phyloP scores from a whole-genome alignment of 2,888 invertebrate species.

The Acronicta aceris region DNA sequence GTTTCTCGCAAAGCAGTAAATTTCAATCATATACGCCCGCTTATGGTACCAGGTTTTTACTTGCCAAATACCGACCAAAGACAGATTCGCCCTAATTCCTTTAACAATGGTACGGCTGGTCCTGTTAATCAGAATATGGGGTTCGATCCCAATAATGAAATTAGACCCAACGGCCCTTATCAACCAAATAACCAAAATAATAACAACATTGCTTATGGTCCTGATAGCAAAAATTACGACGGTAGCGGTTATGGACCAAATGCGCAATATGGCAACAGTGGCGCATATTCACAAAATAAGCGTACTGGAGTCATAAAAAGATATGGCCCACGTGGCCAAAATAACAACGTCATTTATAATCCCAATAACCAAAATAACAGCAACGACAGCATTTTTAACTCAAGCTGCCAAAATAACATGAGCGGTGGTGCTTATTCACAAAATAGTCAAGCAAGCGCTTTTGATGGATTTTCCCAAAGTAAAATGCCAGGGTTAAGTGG shows the following conservation, averaged over 20 bases:
- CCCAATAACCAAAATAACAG: no score
- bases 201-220: background rate
- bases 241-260: background rate
- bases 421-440: background rate
- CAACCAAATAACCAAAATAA: background rate
- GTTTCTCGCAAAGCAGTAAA: background rate
- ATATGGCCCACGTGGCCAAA: background rate
- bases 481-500: background rate
- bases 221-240: background rate
- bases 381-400: no score
- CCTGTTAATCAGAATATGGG: background rate
- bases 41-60: fast-evolving
- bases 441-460: background rate
- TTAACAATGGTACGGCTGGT: background rate
- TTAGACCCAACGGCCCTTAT: background rate
- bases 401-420: no score
- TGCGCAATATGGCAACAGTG: background rate
- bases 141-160: background rate
- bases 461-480: background rate
- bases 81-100: background rate
- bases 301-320: background rate
- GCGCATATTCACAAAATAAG: background rate
- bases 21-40: background rate
- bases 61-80: background rate
- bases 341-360: background rate